These are phyloP conservation scores for Ceratosolen solmsi DNA, from an alignment of 1,140 invertebrate genomes.

Conservation along the genomic window DNA sequence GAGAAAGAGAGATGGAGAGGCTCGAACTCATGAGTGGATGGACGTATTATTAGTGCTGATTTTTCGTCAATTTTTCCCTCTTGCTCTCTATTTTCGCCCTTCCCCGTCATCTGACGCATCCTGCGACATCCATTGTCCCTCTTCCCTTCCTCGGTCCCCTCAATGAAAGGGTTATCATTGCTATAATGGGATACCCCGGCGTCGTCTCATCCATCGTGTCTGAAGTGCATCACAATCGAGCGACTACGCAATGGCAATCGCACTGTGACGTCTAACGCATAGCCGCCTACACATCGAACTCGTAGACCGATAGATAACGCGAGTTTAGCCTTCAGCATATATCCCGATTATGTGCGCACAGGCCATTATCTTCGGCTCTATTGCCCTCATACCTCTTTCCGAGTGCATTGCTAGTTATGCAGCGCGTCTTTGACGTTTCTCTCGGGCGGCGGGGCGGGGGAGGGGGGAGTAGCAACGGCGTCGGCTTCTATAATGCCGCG, in stretches of 20 bases:
- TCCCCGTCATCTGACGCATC: conserved; percentile 45
- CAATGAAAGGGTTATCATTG: conserved; percentile 33
- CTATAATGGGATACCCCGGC: neutral
- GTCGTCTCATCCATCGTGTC: conserved; percentile 34
- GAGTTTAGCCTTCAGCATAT: neutral
- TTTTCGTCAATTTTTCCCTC: conserved; percentile 33
- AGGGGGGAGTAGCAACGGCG: too few relatives aligned
- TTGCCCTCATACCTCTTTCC: neutral
- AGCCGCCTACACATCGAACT: neutral
- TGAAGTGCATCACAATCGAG: conserved; percentile 40
- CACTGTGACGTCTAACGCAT: neutral
- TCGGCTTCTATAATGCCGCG: conserved; percentile 19
- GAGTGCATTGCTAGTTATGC: conserved; percentile 31
- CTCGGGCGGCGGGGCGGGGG: too few relatives aligned
- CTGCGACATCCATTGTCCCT: conserved; percentile 43
- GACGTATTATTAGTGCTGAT: neutral
- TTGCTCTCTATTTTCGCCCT: conserved; percentile 15
- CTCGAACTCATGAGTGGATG: neutral
- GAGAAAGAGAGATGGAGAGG: too few relatives aligned
- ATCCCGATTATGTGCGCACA: neutral
- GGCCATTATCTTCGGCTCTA: neutral
- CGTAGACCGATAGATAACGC: neutral
- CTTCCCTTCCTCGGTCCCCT: conserved; percentile 9
- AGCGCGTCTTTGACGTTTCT: neutral
- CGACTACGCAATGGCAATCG: conserved; percentile 40